Conservation (phyloP, 1,140 invertebrate genomes). For the Lepeophtheirus salmonis region DNA sequence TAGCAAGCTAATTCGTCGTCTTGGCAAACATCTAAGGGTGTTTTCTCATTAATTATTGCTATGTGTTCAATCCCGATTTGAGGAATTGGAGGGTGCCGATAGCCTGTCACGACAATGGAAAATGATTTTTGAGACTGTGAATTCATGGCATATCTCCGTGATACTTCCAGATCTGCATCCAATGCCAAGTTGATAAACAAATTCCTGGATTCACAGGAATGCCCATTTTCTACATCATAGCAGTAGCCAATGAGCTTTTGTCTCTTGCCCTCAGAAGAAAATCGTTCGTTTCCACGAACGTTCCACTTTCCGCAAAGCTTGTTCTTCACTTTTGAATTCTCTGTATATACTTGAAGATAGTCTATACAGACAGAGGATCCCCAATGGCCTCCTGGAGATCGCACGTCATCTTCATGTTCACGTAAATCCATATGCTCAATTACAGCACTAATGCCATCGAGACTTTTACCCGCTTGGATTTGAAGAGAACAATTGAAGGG, state of each 20-base stretch:
- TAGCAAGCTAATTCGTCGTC: not conserved
- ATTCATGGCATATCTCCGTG: constrained; percentile 6
- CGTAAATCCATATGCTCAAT: constrained; percentile 14
- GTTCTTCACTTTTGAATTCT: not conserved
- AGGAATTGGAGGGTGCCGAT: not conserved
- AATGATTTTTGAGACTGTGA: not conserved
- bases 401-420: constrained; percentile 12
- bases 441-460: constrained; percentile 14
- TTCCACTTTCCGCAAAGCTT: constrained; percentile 15
- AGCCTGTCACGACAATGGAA: constrained; percentile 16
- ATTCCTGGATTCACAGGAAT: constrained; percentile 12
- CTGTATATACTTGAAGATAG: constrained; percentile 9
- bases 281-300: not conserved
- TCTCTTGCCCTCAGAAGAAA: not conserved
- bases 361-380: constrained; percentile 5
- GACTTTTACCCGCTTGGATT: not conserved
- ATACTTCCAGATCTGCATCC: not conserved
- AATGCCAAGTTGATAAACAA: constrained; percentile 2
- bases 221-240: not conserved
- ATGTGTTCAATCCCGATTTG: not conserved
- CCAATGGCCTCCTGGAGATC: constrained; percentile 12
- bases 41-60: not conserved
- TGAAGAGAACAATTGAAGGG: constrained; percentile 8
- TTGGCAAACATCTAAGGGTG: not conserved
- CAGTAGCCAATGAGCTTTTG: constrained; percentile 13